These are phyloP conservation scores for Galaxea fascicularis DNA, from an alignment of 92 coral and sea anemone species.

Conservation along the genomic window DNA sequence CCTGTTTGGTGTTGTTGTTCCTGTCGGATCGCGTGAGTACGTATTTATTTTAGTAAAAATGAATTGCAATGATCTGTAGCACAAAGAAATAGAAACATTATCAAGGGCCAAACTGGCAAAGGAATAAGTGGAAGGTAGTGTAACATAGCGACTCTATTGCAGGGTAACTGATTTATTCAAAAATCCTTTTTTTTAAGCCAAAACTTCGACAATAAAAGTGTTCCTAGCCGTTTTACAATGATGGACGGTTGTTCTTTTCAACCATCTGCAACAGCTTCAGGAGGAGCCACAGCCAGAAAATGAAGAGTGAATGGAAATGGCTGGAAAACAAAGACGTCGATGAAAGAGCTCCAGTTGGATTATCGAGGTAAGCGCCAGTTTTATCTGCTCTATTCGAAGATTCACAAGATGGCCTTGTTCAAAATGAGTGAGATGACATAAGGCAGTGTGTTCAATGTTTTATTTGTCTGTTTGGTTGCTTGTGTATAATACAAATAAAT, in stretches of 20 bases:
- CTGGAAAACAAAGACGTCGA: background rate
- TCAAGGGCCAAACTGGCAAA: background rate
- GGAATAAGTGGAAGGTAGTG: too few relatives aligned
- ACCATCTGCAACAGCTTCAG: constrained; percentile 75
- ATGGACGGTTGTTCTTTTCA: constrained; percentile 28
- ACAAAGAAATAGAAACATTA: background rate
- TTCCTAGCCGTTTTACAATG: too few relatives aligned
- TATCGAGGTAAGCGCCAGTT: constrained; percentile 18
- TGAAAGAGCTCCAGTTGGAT: background rate
- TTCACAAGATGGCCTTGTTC: background rate
- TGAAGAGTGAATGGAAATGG: constrained; percentile 7
- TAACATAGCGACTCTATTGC: background rate
- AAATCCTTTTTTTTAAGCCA: too few relatives aligned
- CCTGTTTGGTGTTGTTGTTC: constrained; percentile 16
- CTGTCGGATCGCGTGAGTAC: constrained; percentile 50
- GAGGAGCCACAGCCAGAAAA: constrained; percentile 52
- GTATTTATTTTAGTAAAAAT: too few relatives aligned
- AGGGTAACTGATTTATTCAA: too few relatives aligned
- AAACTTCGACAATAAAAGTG: too few relatives aligned
- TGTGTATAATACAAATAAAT: background rate
- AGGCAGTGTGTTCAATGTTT: background rate
- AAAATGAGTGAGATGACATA: background rate
- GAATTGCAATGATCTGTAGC: background rate
- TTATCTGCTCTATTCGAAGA: too few relatives aligned
- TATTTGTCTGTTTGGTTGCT: background rate